phyloP scores from a whole-genome alignment of 2,797 vertebrate genomes.

The Falco columbarius region DNA sequence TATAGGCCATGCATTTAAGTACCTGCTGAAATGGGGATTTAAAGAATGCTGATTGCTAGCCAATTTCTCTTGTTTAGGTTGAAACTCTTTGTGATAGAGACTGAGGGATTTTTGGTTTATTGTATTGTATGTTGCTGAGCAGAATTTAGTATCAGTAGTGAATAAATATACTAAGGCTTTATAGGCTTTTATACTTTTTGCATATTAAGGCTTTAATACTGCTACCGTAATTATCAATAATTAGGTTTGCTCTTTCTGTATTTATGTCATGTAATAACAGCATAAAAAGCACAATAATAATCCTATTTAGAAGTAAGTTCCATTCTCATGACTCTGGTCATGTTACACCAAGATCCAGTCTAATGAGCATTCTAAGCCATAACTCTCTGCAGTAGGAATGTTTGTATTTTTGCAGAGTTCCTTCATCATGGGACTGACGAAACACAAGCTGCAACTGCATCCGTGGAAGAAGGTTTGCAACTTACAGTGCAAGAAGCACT shows the following conservation, averaged over 20 bases:
- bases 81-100: not conserved
- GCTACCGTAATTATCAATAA: not conserved
- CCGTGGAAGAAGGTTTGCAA: slow-evolving; percentile 52
- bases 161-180: not conserved
- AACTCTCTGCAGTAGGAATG: not conserved
- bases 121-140: not conserved
- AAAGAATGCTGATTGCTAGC: not conserved
- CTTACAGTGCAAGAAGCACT: not conserved
- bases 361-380: not conserved
- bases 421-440: not conserved
- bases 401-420: slow-evolving; percentile 18
- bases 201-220: not conserved
- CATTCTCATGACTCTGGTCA: not conserved
- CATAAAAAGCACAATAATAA: not conserved
- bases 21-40: not conserved
- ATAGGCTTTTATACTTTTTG: too few species aligned
- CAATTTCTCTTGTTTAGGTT: not conserved
- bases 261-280: not conserved
- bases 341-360: not conserved
- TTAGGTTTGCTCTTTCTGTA: not conserved
- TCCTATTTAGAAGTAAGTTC: not conserved
- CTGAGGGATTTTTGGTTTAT: not conserved
- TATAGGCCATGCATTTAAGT: not conserved
- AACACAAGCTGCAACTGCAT: not conserved
- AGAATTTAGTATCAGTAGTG: not conserved